Base-by-base conservation (phyloP, 1,140 invertebrate genomes). In the Zaprionus capensis region DNA sequence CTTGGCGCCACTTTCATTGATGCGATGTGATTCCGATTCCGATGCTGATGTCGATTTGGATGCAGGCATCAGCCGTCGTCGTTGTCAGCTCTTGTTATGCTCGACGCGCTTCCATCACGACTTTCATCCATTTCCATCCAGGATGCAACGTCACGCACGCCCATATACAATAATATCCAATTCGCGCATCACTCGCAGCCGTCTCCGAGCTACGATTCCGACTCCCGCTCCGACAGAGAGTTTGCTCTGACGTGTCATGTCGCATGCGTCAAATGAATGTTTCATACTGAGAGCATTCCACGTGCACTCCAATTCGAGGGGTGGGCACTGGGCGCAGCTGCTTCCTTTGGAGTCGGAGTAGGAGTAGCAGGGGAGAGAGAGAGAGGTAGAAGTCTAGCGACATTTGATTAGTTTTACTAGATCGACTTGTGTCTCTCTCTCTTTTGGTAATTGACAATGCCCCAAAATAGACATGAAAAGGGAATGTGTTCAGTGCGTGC, bases 391-490 rank as follows among this genome's bases (percentile, higher is more conserved):
- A 22, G 9, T 51, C 49, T 24, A 46, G 69, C 71, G 84, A 76
- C 82, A 78, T 91, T 91, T 91, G 87, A 91, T 91, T 91, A 91
- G 87, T 91, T 91, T 86, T 81, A 53, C 76, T 34, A 63, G 78
- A 82, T 81, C 69, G 75, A 76, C 71, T 78, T 75, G 49, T 78
- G 76, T 81, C 79, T 70, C 58, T 66, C 66, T 51, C 67, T 49
- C 68, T 69, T 41, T 76, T 84, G 71, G 81, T 78, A 82, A 87
- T 91, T 91, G 87, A 81, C 82, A 81, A 76, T 71, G 67, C 66
- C 76, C 76, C 57, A 63, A 61, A 72, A 81, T 75, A 72, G 66
- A 44, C 22, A 41, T 36, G 24, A 63, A 34, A 57, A 38, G 51
- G 57, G 17, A 26, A 80, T 80, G 62, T 77, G 62, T 76, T 67